Evolutionary conservation across 2,113 vertebrate genomes (phyloP).

Genomic region (Vulpes ferrilata): DNA sequence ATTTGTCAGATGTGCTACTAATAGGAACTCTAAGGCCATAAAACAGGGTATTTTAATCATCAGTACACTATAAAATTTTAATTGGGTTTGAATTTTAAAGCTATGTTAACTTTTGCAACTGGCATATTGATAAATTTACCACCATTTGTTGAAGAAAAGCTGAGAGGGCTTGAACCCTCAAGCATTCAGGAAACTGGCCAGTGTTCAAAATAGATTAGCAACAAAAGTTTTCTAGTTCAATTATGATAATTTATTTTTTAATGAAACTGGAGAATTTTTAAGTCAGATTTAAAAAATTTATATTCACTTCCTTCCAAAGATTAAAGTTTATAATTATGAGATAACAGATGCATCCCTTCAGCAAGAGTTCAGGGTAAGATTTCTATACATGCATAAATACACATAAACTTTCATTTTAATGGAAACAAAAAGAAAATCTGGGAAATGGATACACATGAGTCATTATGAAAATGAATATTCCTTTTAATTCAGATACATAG

Average conservation of each 20-base stretch:
- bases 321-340: not conserved
- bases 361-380: not conserved
- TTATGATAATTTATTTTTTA: not conserved
- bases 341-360: not conserved
- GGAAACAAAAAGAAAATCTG: not conserved
- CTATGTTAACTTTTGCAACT: not conserved
- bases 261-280: not conserved
- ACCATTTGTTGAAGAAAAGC: slow-evolving; percentile 27
- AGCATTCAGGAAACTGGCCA: not conserved
- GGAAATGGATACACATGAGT: not conserved
- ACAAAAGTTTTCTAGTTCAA: not conserved
- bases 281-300: not conserved
- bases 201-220: not conserved
- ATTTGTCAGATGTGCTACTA: not conserved
- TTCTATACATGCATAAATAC: not conserved
- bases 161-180: not conserved
- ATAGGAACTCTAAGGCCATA: not conserved
- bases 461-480: not conserved
- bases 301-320: not conserved
- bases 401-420: not conserved
- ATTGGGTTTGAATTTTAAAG: not conserved
- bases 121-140: not conserved
- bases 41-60: not conserved
- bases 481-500: not conserved
- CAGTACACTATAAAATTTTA: not conserved